phyloP scores from a whole-genome alignment of 2,113 vertebrate species.

The Thymallus thymallus region DNA sequence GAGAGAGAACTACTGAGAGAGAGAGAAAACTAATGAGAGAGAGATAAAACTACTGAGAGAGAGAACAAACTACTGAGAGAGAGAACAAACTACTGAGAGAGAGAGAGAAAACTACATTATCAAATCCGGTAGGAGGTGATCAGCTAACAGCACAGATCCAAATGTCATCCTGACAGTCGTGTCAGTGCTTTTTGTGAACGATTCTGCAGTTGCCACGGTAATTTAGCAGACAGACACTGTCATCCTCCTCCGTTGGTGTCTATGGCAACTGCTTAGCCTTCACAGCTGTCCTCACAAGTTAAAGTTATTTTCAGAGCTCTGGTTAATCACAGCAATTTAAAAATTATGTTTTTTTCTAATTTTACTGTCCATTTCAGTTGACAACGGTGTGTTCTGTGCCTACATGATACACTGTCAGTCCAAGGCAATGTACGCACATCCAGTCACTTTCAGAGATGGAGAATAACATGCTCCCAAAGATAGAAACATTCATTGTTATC shows the following conservation, averaged over 20 bases:
- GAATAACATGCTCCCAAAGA: no score
- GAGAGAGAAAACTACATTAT: not conserved
- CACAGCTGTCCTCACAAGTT: not conserved
- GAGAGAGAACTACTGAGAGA: no score
- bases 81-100: no score
- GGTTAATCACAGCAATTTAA: not conserved
- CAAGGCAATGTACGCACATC: conserved; percentile 9
- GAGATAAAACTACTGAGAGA: no score
- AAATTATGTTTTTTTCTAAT: no score
- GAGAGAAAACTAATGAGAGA: no score
- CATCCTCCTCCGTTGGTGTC: conserved; percentile 28
- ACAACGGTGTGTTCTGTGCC: not conserved
- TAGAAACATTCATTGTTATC: no score
- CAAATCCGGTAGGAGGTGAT: conserved; percentile 16
- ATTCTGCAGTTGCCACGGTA: not conserved
- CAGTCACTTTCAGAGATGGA: no score
- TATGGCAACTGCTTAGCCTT: conserved; percentile 25
- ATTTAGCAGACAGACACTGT: conserved; percentile 27
- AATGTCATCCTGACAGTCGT: no score
- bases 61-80: no score
- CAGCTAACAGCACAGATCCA: conserved; percentile 11
- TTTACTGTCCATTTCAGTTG: no score
- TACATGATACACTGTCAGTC: conserved; percentile 14
- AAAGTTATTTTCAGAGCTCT: not conserved
- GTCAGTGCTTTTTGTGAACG: no score